These are phyloP conservation scores for Phortica magna DNA, from an alignment of 2,888 invertebrate genomes.

Conservation along the genomic window DNA sequence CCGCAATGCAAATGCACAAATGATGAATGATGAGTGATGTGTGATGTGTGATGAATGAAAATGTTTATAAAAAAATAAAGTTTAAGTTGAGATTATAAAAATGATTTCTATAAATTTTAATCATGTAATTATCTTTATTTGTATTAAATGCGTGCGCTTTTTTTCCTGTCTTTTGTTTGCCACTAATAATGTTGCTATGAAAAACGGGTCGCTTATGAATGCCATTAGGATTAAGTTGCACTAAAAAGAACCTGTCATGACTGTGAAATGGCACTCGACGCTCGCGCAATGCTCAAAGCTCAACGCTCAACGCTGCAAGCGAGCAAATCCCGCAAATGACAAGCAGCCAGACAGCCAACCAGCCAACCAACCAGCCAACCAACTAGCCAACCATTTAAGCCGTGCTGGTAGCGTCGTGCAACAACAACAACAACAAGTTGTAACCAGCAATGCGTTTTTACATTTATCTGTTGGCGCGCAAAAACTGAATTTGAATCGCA, in stretches of 20 bases:
- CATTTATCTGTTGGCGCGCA: background rate
- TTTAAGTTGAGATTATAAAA: no score
- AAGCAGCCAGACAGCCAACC: background rate
- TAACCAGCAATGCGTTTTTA: background rate
- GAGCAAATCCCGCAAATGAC: constrained; percentile 23
- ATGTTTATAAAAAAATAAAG: no score
- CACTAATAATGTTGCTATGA: background rate
- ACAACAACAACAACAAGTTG: background rate
- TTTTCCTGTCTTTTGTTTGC: background rate
- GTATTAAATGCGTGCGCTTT: no score
- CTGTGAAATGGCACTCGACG: background rate
- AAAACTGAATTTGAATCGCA: constrained; percentile 32
- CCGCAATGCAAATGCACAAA: background rate
- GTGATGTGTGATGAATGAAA: no score
- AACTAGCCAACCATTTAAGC: no score
- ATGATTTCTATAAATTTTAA: no score
- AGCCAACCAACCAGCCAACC: background rate
- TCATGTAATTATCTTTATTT: no score
- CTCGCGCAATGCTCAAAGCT: background rate
- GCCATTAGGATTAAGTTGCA: constrained; percentile 20
- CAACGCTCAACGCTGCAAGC: background rate
- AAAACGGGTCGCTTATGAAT: background rate
- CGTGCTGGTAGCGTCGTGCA: background rate
- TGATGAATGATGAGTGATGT: no score
- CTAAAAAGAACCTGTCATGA: constrained; percentile 8